Conservation (phyloP, 2,888 invertebrate species). For the Phalera bucephala region DNA sequence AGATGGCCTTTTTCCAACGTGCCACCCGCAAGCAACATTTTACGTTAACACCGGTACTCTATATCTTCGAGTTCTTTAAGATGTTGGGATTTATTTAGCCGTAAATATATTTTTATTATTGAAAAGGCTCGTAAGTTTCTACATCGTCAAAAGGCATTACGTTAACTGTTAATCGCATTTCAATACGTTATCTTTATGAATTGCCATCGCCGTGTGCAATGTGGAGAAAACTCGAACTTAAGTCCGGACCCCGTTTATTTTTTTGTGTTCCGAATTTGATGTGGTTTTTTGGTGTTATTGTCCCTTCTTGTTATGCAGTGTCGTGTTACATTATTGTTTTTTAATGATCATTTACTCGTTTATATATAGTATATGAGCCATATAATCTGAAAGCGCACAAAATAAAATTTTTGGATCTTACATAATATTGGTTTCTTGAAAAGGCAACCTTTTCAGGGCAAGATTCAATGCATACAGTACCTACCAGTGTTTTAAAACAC, state of each 20-base stretch:
- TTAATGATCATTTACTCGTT: too few species aligned
- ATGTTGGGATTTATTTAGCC: constrained; percentile 53
- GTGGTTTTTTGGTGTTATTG: constrained; percentile 31
- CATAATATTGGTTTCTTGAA: too few species aligned
- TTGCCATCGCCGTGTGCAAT: constrained; percentile 46
- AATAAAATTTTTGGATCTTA: too few species aligned
- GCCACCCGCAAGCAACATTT: constrained; percentile 48
- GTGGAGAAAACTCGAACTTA: constrained; percentile 55
- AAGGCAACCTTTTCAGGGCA: too few species aligned
- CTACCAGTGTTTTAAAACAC: too few species aligned
- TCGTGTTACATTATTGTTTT: too few species aligned
- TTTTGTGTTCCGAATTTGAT: constrained; percentile 49
- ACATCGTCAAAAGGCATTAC: constrained; percentile 60
- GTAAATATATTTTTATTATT: constrained; percentile 60
- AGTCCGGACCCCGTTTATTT: constrained; percentile 46
- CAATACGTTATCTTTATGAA: constrained; percentile 65
- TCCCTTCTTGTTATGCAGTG: too few species aligned
- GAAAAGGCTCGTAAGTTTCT: constrained; percentile 50
- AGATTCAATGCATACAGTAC: too few species aligned
- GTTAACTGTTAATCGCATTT: constrained; percentile 62
- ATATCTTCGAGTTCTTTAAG: constrained; percentile 23
- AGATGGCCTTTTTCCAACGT: constrained; percentile 51
- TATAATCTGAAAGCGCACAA: too few species aligned
- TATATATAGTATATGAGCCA: too few species aligned
- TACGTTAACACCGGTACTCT: constrained; percentile 39